These are phyloP conservation scores for Apamea sordens DNA, from an alignment of 2,888 invertebrate species.

Conservation along the genomic window DNA sequence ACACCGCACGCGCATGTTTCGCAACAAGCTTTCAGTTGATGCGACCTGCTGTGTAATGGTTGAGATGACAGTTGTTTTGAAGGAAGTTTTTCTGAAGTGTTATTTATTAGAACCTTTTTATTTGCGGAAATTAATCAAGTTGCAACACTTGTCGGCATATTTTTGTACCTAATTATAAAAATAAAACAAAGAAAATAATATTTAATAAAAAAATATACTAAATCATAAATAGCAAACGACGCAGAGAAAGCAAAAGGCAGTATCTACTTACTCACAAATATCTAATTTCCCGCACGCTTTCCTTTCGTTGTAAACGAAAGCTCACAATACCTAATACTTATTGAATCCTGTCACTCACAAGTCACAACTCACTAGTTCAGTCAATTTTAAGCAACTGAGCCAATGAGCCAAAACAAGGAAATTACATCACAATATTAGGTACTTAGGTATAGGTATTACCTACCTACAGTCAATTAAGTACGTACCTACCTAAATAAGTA, in stretches of 20 bases:
- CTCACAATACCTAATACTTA: not conserved
- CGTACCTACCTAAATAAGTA: too few species aligned
- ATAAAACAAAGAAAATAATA: not conserved
- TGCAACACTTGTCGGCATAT: too few species aligned
- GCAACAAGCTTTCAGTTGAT: constrained; percentile 71
- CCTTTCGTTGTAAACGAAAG: not conserved
- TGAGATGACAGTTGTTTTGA: not conserved
- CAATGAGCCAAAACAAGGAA: constrained; percentile 32
- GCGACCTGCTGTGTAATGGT: constrained; percentile 43
- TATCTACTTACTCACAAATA: constrained; percentile 10
- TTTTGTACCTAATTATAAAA: not conserved
- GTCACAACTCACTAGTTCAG: constrained; percentile 30
- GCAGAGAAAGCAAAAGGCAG: not conserved
- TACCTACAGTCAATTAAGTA: not conserved
- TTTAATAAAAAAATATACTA: not conserved
- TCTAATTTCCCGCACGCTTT: not conserved
- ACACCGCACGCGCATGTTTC: constrained; percentile 73
- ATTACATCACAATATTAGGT: constrained; percentile 17
- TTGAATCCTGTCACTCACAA: constrained; percentile 20
- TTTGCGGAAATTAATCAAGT: not conserved
- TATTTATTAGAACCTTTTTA: not conserved
- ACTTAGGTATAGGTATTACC: not conserved
- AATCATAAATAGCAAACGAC: not conserved
- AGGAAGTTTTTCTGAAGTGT: not conserved
- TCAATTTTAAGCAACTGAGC: constrained; percentile 21